Conservation (phyloP, 2,113 vertebrate genomes). For the Rhea pennata region DNA sequence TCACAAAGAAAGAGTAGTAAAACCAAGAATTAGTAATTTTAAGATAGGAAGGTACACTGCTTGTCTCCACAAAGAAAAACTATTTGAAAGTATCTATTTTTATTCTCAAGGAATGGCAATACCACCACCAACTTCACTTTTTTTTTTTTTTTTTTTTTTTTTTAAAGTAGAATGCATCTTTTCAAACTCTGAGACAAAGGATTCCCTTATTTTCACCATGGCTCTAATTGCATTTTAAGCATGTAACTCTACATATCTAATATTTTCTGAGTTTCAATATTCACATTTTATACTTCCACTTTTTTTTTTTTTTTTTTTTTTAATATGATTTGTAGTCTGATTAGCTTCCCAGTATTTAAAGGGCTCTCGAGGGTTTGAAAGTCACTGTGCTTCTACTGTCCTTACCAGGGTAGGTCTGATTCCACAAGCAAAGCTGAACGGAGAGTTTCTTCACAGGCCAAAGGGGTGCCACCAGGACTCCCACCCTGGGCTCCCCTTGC, state of each 20-base stretch:
- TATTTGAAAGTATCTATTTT: neutral
- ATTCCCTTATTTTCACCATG: neutral
- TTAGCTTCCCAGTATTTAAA: neutral
- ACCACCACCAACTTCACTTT: neutral
- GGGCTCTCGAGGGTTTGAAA: neutral
- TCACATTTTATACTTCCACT: neutral
- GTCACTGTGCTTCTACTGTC: neutral
- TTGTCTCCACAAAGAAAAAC: neutral
- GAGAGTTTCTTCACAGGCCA: neutral
- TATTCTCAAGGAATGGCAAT: neutral
- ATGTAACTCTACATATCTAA: neutral
- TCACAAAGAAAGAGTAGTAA: neutral
- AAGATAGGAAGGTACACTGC: neutral
- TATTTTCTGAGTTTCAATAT: neutral
- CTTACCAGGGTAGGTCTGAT: neutral
- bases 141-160: neutral
- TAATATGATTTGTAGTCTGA: neutral
- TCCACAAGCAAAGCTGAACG: fast-evolving
- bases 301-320: neutral
- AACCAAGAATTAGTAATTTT: neutral
- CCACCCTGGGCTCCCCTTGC: no score
- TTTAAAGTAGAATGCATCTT: neutral
- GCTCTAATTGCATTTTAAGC: neutral
- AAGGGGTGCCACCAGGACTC: neutral
- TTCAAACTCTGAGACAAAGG: neutral